A percentile compares a stretch with the other conserved stretches of the same genome.
Conservation (phyloP, 2,797 vertebrate genomes). For the Atherinosoma microstoma region DNA sequence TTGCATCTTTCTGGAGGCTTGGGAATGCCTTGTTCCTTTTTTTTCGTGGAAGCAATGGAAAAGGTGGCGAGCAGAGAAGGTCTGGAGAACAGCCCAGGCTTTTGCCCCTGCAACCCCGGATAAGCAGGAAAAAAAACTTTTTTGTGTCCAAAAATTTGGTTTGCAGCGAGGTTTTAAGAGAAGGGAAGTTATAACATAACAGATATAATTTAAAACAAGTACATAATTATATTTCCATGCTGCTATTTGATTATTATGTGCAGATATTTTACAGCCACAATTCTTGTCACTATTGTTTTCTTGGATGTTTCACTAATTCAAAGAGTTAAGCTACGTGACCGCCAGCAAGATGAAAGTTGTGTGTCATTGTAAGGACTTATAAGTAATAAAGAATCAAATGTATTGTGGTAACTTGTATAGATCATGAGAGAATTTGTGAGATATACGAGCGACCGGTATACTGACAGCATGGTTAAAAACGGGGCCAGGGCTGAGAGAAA, state of each 20-base stretch:
- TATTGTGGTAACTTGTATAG: constrained; percentile 60
- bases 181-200: background rate
- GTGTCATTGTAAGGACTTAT: constrained; percentile 46
- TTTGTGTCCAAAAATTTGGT: background rate
- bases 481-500: constrained; percentile 82
- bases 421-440: constrained; percentile 72
- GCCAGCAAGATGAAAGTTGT: constrained; percentile 31
- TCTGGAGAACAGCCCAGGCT: too few species aligned
- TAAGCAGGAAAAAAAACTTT: background rate
- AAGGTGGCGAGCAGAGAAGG: too few species aligned
- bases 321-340: constrained; percentile 14
- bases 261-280: background rate
- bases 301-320: background rate
- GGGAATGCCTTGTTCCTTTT: too few species aligned
- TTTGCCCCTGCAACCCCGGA: background rate
- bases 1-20: too few species aligned
- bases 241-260: background rate
- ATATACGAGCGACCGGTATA: constrained; percentile 65
- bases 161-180: background rate
- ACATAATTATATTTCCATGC: background rate
- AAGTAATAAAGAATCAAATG: constrained; percentile 50
- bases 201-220: background rate
- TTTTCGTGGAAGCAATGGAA: too few species aligned
- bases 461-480: constrained; percentile 83
- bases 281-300: background rate